Evolutionary conservation across 2,888 invertebrate genomes (phyloP).

Genomic region (Helicoverpa assulta): DNA sequence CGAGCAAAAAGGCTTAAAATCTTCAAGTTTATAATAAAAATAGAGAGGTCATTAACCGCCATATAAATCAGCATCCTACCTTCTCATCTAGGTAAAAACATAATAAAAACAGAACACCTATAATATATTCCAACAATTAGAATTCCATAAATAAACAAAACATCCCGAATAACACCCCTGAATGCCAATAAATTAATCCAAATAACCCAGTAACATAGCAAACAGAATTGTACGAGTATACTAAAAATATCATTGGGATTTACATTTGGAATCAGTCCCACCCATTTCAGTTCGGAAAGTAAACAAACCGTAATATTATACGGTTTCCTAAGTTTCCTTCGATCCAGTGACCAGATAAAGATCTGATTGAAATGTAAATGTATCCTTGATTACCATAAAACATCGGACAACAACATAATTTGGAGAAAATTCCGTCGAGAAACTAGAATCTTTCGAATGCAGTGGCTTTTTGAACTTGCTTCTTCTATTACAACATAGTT

Average conservation of each 20-base stretch:
- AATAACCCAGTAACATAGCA: neutral
- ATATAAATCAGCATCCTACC: no score
- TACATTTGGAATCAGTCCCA: neutral
- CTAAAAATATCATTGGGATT: conserved; percentile 3
- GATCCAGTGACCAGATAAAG: conserved; percentile 42
- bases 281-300: conserved; percentile 21
- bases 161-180: neutral
- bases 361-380: conserved; percentile 33
- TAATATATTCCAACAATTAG: no score
- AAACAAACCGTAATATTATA: conserved; percentile 51
- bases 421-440: neutral
- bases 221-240: neutral
- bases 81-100: no score
- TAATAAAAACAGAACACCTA: no score
- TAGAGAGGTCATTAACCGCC: no score
- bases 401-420: conserved; percentile 15
- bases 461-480: neutral
- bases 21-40: no score
- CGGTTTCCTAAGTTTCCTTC: conserved; percentile 22
- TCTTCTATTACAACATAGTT: neutral
- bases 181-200: neutral
- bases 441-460: neutral
- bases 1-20: no score
- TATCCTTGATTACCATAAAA: conserved; percentile 32
- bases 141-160: neutral